These are phyloP conservation scores for Trissolcus japonicus DNA, from an alignment of 2,888 invertebrate genomes.

Conservation along the genomic window DNA sequence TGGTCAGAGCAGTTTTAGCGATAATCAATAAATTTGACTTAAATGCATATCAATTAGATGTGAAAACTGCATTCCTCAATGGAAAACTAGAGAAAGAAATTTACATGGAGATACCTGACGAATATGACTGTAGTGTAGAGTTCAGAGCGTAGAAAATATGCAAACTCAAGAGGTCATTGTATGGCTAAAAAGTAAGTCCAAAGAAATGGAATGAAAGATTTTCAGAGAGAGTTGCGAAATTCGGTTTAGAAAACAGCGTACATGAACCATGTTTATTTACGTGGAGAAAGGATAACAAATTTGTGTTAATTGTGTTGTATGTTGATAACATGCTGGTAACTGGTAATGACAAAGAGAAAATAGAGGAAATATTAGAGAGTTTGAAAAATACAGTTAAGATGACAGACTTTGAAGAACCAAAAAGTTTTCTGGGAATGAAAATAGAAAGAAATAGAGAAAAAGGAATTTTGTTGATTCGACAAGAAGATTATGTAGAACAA, in stretches of 20 bases:
- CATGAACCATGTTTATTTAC: background rate
- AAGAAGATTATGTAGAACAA: too few species aligned
- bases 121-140: background rate
- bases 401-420: too few species aligned
- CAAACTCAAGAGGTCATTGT: too few species aligned
- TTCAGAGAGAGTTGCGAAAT: constrained; percentile 37
- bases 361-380: background rate
- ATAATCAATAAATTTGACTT: constrained; percentile 3
- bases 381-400: background rate
- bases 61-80: constrained; percentile 1
- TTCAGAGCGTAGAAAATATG: background rate
- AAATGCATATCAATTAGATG: constrained; percentile 16
- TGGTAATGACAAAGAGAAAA: background rate
- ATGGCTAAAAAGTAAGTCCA: constrained; percentile 3
- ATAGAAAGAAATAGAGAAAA: too few species aligned
- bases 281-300: background rate
- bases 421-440: too few species aligned
- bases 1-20: background rate
- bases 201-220: constrained; percentile 4
- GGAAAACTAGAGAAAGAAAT: constrained; percentile 4
- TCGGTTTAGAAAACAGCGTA: constrained; percentile 29
- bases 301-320: too few species aligned
- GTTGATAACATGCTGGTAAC: too few species aligned
- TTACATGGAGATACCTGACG: constrained; percentile 23
- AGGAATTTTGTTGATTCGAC: too few species aligned